Percentiles rank a stretch among this genome's conserved stretches.
Evolutionary conservation across 2,113 vertebrate species (phyloP).

Genomic region (Datnioides undecimradiatus): DNA sequence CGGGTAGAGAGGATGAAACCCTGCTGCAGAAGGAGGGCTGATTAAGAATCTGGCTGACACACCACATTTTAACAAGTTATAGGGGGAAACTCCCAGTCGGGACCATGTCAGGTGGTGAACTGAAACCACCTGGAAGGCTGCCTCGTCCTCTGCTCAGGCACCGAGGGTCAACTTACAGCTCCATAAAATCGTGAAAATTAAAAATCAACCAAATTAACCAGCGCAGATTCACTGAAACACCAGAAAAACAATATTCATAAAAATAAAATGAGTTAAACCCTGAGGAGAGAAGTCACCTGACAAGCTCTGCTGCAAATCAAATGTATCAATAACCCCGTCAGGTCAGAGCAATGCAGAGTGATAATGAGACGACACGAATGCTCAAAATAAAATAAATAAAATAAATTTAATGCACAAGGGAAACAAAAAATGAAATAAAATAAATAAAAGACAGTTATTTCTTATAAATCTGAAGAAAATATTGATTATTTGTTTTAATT

Average conservation of each 20-base stretch:
- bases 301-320: neutral
- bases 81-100: too few relatives aligned
- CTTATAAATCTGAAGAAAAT: too few relatives aligned
- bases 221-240: neutral
- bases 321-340: neutral
- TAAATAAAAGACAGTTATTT: too few relatives aligned
- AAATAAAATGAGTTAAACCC: neutral
- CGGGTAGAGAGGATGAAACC: neutral
- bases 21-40: neutral
- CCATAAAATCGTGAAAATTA: neutral
- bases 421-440: too few relatives aligned
- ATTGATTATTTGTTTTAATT: too few relatives aligned
- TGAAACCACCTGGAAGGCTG: neutral
- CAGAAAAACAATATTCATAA: neutral
- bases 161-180: neutral
- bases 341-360: neutral
- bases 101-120: neutral
- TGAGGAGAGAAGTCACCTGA: neutral
- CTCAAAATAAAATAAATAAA: neutral
- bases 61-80: neutral
- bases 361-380: neutral
- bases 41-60: neutral
- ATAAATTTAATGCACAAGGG: neutral
- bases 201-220: neutral
- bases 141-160: neutral